These are phyloP conservation scores for Chaenogobius annularis DNA, from an alignment of 2,113 vertebrate genomes.

Conservation along the genomic window DNA sequence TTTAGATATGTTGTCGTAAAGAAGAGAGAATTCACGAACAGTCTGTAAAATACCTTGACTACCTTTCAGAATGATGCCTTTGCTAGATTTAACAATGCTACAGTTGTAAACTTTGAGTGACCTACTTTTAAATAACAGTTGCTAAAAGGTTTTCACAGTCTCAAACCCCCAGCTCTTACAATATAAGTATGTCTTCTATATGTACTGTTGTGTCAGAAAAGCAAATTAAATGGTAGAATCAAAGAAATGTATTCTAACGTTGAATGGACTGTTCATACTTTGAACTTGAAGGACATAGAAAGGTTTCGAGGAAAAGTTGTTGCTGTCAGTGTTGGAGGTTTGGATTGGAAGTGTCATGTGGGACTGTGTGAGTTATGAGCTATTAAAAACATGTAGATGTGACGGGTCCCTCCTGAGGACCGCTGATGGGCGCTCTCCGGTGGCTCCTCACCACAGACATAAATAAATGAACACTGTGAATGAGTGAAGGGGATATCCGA, in stretches of 20 bases:
- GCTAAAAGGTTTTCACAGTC: too few species aligned
- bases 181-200: too few species aligned
- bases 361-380: slow-evolving; percentile 70
- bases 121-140: too few species aligned
- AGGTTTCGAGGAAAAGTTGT: slow-evolving; percentile 54
- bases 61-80: too few species aligned
- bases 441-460: slow-evolving; percentile 64
- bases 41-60: too few species aligned
- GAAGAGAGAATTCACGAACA: too few species aligned
- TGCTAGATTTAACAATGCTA: too few species aligned
- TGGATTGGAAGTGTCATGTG: slow-evolving; percentile 64
- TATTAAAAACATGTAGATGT: slow-evolving; percentile 79
- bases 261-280: slow-evolving; percentile 29
- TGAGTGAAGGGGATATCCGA: slow-evolving; percentile 65
- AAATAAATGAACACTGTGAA: slow-evolving; percentile 74
- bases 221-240: neutral
- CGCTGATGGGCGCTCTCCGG: slow-evolving; percentile 60
- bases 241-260: slow-evolving; percentile 16
- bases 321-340: slow-evolving; percentile 55
- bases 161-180: too few species aligned
- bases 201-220: neutral
- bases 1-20: too few species aligned
- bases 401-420: slow-evolving; percentile 70
- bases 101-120: too few species aligned
- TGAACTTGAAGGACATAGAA: slow-evolving; percentile 10